Evolutionary conservation across 2,113 vertebrate species (phyloP).

Genomic region (Riparia riparia): DNA sequence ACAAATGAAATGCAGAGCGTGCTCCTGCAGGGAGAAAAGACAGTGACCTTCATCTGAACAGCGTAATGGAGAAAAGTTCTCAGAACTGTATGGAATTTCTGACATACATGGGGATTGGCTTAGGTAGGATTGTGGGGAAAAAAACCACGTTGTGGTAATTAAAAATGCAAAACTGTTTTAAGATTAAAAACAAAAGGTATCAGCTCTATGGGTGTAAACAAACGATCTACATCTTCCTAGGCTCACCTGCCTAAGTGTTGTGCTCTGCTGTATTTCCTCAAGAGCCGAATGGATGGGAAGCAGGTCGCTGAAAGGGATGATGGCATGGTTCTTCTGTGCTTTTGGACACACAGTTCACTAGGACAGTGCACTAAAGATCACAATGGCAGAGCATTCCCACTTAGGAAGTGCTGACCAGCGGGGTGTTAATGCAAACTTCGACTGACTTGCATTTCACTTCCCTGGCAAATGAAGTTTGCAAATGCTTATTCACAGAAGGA

Average conservation of each 20-base stretch:
- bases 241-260: neutral
- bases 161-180: neutral
- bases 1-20: neutral
- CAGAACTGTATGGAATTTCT: neutral
- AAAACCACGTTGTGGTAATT: neutral
- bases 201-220: neutral
- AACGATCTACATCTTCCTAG: neutral
- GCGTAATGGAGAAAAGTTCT: neutral
- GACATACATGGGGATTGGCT: neutral
- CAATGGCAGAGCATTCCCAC: rapidly evolving
- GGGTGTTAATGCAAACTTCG: neutral
- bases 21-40: neutral
- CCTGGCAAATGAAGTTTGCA: neutral
- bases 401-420: neutral
- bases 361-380: neutral
- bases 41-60: neutral
- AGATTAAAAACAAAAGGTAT: neutral
- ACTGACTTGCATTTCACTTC: neutral
- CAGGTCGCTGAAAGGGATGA: neutral
- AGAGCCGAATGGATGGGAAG: neutral
- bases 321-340: neutral
- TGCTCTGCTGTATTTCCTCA: neutral
- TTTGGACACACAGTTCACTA: neutral
- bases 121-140: neutral
- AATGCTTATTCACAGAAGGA: neutral